A percentile compares a stretch with the other conserved stretches of the same genome.
phyloP scores from a whole-genome alignment of 2,888 invertebrate species.

The Heliconius aoede region DNA sequence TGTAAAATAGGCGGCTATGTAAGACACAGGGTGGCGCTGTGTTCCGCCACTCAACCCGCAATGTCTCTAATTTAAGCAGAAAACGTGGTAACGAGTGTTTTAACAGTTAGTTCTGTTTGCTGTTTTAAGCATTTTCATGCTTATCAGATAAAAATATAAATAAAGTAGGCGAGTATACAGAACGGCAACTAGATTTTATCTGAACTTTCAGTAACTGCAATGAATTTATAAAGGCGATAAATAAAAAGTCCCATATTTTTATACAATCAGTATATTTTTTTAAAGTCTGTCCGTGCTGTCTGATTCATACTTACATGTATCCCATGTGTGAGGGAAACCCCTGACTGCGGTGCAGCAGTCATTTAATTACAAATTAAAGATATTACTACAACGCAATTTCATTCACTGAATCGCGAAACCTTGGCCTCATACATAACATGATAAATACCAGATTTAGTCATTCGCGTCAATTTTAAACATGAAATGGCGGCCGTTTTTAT shows the following conservation, averaged over 20 bases:
- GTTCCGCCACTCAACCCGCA: too few species aligned
- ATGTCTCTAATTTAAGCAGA: neutral
- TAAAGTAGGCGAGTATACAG: neutral
- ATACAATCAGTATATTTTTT: neutral
- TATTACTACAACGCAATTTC: conserved; percentile 6
- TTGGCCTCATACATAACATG: neutral
- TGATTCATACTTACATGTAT: neutral
- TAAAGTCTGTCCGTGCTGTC: neutral
- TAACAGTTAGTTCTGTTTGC: neutral
- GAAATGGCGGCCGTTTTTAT: too few species aligned
- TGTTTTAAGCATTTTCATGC: neutral
- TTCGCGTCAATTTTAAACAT: too few species aligned
- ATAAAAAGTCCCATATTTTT: neutral
- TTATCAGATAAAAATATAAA: neutral
- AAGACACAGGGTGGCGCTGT: too few species aligned
- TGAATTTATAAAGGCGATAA: neutral
- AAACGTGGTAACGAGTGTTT: neutral
- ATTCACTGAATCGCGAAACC: neutral
- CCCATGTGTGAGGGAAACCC: conserved; percentile 1
- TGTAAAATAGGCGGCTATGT: too few species aligned
- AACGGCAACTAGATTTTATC: neutral
- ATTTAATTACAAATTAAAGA: conserved; percentile 9
- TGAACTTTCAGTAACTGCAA: neutral
- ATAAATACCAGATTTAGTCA: too few species aligned
- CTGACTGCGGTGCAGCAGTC: neutral